These are phyloP conservation scores for Cyclophora albipunctata DNA, from an alignment of 2,888 invertebrate genomes.

Conservation along the genomic window DNA sequence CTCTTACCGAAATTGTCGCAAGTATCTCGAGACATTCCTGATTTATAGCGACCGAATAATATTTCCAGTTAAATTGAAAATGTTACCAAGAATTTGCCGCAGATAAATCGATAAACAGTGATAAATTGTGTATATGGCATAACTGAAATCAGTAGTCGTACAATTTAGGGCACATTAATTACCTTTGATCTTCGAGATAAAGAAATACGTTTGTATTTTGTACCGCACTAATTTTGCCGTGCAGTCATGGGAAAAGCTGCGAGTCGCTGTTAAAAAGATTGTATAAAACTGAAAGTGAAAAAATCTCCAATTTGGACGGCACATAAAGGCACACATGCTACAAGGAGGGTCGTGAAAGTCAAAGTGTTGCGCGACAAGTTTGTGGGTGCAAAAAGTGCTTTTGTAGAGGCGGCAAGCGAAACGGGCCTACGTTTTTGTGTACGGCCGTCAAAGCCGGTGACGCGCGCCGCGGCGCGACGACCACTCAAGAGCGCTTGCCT, in stretches of 20 bases:
- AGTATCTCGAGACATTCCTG: constrained; percentile 38
- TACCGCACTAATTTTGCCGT: no score
- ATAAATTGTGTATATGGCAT: constrained; percentile 15
- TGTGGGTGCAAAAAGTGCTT: constrained; percentile 52
- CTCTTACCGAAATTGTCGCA: constrained; percentile 56
- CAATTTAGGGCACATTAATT: no score
- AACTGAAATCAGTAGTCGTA: neutral
- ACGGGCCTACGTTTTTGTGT: constrained; percentile 61
- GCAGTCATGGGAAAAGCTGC: no score
- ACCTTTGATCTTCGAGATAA: no score
- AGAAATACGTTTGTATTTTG: no score
- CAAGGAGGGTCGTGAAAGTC: constrained; percentile 50
- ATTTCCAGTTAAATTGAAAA: constrained; percentile 55
- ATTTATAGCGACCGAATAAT: constrained; percentile 55
- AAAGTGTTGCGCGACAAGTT: constrained; percentile 58
- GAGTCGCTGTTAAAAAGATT: neutral
- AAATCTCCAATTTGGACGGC: constrained; percentile 14
- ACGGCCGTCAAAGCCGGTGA: constrained; percentile 61
- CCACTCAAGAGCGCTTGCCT: constrained; percentile 58
- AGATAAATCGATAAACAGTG: constrained; percentile 43
- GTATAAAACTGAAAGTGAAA: constrained; percentile 1
- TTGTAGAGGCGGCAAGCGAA: constrained; percentile 56
- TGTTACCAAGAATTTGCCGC: constrained; percentile 42
- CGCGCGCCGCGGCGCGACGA: constrained; percentile 55
- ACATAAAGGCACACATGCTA: constrained; percentile 26